Evolutionary conservation across 2,113 vertebrate species (phyloP).

Genomic region (Parotia lawesii): DNA sequence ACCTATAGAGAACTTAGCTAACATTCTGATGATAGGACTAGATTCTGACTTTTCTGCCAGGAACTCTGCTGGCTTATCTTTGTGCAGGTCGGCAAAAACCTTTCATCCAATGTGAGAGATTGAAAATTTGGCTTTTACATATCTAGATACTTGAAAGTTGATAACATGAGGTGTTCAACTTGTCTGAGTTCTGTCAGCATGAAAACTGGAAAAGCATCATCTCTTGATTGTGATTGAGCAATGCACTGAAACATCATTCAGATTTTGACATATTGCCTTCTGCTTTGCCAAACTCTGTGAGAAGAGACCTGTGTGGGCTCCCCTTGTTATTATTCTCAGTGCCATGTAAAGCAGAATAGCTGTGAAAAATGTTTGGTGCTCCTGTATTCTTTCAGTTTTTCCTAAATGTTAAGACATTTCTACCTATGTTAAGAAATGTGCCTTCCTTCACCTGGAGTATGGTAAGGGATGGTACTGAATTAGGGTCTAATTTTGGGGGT

Average conservation of each 20-base stretch:
- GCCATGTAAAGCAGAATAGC: not conserved
- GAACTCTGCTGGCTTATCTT: not conserved
- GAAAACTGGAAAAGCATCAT: not conserved
- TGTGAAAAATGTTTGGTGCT: not conserved
- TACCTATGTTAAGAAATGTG: not conserved
- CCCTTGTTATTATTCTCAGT: not conserved
- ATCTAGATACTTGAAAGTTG: not conserved
- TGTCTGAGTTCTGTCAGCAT: not conserved
- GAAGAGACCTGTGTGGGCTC: not conserved
- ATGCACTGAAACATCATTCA: not conserved
- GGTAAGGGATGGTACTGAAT: not conserved
- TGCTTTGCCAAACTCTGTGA: not conserved
- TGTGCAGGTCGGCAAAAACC: not conserved
- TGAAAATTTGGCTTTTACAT: not conserved
- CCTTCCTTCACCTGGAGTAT: not conserved
- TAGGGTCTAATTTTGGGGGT: accelerated
- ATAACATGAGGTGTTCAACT: not conserved
- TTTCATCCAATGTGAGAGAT: not conserved
- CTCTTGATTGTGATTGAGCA: not conserved
- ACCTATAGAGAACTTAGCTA: not conserved
- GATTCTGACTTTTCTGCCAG: not conserved
- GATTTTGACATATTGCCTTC: not conserved
- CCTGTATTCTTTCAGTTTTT: not conserved
- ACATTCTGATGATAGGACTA: not conserved
- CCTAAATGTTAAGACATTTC: not conserved